Percentiles rank a stretch among this genome's conserved stretches.
Evolutionary conservation across 2,888 invertebrate species (phyloP).

Genomic region (Globia sparganii): DNA sequence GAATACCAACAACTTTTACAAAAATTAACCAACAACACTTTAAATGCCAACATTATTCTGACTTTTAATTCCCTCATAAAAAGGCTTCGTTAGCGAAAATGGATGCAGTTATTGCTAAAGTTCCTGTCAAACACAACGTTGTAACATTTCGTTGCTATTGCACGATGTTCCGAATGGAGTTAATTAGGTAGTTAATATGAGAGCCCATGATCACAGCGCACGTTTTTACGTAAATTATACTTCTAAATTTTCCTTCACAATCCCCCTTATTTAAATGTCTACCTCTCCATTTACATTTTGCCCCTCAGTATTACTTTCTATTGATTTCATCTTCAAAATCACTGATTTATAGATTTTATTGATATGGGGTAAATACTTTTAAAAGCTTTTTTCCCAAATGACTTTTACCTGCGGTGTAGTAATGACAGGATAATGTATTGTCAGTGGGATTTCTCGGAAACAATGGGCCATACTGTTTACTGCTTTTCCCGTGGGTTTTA

Average conservation of each 20-base stretch:
- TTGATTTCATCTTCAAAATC: conserved; percentile 64
- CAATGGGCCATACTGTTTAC: conserved; percentile 25
- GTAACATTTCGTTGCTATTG: conserved; percentile 20
- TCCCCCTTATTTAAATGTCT: conserved; percentile 59
- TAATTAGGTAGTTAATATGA: conserved; percentile 55
- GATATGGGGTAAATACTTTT: conserved; percentile 43
- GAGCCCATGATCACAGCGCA: conserved; percentile 41
- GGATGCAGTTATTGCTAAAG: conserved; percentile 37
- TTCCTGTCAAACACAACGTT: conserved; percentile 21
- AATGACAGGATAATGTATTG: conserved; percentile 45
- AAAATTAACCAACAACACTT: conserved; percentile 51
- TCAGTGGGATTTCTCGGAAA: conserved; percentile 9
- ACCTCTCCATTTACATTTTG: conserved; percentile 60
- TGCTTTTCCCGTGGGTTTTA: conserved; percentile 20
- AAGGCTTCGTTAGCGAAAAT: conserved; percentile 44
- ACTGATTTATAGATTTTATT: conserved; percentile 56
- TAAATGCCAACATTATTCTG: conserved; percentile 50
- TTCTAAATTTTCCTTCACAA: conserved; percentile 57
- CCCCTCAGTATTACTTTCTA: conserved; percentile 58
- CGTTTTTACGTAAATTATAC: conserved; percentile 57
- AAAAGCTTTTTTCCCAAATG: conserved; percentile 47
- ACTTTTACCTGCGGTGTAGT: conserved; percentile 39
- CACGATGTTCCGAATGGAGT: conserved; percentile 15
- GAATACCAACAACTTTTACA: conserved; percentile 65
- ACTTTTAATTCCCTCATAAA: conserved; percentile 59